These are phyloP conservation scores for Tinamus major DNA, from an alignment of 2,797 vertebrate genomes.

Conservation along the genomic window DNA sequence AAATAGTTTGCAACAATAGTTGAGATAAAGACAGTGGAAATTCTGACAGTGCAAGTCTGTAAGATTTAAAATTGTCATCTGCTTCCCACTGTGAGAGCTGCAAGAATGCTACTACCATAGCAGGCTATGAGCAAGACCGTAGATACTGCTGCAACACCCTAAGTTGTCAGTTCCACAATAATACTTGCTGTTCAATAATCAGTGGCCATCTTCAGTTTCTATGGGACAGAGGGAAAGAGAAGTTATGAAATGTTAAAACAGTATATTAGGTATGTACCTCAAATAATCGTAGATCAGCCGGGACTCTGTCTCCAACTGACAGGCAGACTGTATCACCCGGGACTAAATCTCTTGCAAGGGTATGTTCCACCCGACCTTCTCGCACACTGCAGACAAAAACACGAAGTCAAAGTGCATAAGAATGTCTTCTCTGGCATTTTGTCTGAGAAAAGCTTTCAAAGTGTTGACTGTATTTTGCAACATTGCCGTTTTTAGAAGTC, in stretches of 20 bases:
- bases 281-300: slow-evolving; percentile 93
- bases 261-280: slow-evolving; percentile 81
- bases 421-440: background rate
- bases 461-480: rapidly evolving
- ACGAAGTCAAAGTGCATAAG: background rate
- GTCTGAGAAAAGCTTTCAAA: background rate
- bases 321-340: slow-evolving; percentile 96
- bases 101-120: background rate
- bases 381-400: slow-evolving; percentile 81
- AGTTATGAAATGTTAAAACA: background rate
- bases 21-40: background rate
- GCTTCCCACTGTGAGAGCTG: background rate
- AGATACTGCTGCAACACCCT: background rate
- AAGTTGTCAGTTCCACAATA: background rate
- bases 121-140: background rate
- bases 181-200: background rate
- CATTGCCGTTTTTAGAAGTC: background rate
- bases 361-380: slow-evolving; percentile 90
- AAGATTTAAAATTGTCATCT: background rate
- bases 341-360: slow-evolving; percentile 93
- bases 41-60: background rate
- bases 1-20: background rate
- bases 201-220: background rate
- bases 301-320: slow-evolving; percentile 94
- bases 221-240: background rate